Evolutionary conservation across 2,888 invertebrate genomes (phyloP), one percentile per base, ranked within the genome.

Genomic region (Melieria omissa): DNA sequence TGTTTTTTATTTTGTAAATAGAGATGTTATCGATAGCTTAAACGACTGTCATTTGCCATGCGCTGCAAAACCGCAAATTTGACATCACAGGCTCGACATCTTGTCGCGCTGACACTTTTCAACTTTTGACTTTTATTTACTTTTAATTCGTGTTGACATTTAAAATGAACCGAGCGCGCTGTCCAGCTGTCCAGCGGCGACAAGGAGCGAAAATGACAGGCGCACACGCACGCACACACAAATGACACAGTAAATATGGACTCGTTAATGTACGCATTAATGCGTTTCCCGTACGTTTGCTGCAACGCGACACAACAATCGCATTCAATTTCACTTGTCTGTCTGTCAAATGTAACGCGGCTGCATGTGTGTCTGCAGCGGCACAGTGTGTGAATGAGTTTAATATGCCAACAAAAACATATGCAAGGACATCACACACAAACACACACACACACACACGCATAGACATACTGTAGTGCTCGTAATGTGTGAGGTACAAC

Each of bases 71-170:
- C 29, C 29, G 29, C 29, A 29, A 29, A 29, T 29, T 29, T 29
- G 29, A 29, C 29, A 29, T 29, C 29, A 3, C 29, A 29, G 1
- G 29, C 29, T 16, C 2, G 29, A 29, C 29, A 29, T 29, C 29
- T 29, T 29, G 29, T 29, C 29, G 29, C 2, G 2, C 29, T 29
- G 29, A 29, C 29, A 29, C 29, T 29, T 2, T 29, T 44, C 44
- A 44, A 8, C 61, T 12, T 61, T 79, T 79, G 77, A 76, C 77
- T 76, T 75, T 81, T 81, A 78, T 80, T 79, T 80, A 79, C 79
- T 79, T 81, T 80, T 81, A 80, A 80, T 81, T 81, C 80, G 77
- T 81, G 77, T 29, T 79, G 81, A 76, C 81, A 80, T 81, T 77
- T 79, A 73, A 80, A 79, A 80, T 80, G 74, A 80, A 80, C 80